Conservation (phyloP, 2,113 vertebrate species). For the Notarius quadriscutis region DNA sequence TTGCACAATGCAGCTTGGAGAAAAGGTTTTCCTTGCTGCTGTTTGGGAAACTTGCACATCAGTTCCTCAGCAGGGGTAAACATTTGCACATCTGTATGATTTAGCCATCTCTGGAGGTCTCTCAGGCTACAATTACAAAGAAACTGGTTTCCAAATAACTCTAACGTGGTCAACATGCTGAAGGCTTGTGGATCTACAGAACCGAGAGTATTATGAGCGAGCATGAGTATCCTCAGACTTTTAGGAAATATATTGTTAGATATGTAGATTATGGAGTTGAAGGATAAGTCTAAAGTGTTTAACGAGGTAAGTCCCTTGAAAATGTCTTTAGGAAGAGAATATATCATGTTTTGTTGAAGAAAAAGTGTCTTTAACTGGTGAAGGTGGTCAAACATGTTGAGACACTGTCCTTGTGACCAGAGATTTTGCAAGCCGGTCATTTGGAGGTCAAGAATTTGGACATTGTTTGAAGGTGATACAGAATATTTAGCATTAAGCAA, state of each 20-base stretch:
- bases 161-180: conserved; percentile 65
- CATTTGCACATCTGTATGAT: conserved; percentile 71
- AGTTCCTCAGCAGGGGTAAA: conserved; percentile 55
- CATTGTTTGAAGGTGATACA: conserved; percentile 51
- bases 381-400: conserved; percentile 79
- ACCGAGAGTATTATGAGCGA: conserved; percentile 80
- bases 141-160: conserved; percentile 76
- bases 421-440: conserved; percentile 77
- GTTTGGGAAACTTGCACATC: conserved; percentile 74
- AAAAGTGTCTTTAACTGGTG: conserved; percentile 67
- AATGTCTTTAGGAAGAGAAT: conserved; percentile 73
- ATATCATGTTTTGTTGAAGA: conserved; percentile 77
- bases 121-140: conserved; percentile 80
- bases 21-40: conserved; percentile 59
- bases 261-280: conserved; percentile 77
- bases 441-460: conserved; percentile 78
- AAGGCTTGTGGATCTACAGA: conserved; percentile 77
- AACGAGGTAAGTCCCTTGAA: conserved; percentile 78
- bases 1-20: conserved; percentile 57
- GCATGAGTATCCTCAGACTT: conserved; percentile 70
- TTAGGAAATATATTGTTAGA: conserved; percentile 70
- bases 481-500: rapidly evolving
- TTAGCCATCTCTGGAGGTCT: conserved; percentile 77
- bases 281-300: conserved; percentile 72
- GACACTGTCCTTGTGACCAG: conserved; percentile 74